phyloP scores from a whole-genome alignment of 1,140 invertebrate species.

The Neodiprion virginianus region DNA sequence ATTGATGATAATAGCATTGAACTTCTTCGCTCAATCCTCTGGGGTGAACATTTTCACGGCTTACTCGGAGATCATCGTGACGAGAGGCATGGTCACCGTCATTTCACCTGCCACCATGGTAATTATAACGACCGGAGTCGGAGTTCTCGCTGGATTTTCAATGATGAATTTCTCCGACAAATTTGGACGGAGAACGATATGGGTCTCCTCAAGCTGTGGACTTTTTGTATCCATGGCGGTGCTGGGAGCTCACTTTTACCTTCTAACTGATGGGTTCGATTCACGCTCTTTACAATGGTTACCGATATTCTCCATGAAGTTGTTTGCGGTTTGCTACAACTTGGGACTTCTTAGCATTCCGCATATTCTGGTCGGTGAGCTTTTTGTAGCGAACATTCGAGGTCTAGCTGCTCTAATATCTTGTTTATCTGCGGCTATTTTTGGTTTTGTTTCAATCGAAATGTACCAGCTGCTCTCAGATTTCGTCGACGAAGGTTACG shows the following conservation, averaged over 20 bases:
- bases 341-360: slow-evolving; percentile 38
- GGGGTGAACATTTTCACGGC: slow-evolving; percentile 43
- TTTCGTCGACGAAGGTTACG: slow-evolving; percentile 47
- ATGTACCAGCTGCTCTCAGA: slow-evolving; percentile 38
- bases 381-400: slow-evolving; percentile 49
- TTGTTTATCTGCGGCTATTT: slow-evolving; percentile 34
- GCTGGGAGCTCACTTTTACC: slow-evolving; percentile 37
- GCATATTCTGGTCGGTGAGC: slow-evolving; percentile 47
- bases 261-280: slow-evolving; percentile 21
- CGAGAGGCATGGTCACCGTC: slow-evolving; percentile 34
- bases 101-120: slow-evolving; percentile 40
- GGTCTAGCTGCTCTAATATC: slow-evolving; percentile 43
- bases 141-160: slow-evolving; percentile 31
- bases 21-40: slow-evolving; percentile 33
- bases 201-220: slow-evolving; percentile 34
- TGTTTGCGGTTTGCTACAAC: slow-evolving; percentile 38
- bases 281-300: slow-evolving; percentile 34
- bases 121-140: slow-evolving; percentile 37
- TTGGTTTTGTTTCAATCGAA: slow-evolving; percentile 42
- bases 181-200: slow-evolving; percentile 39
- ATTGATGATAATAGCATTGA: not conserved
- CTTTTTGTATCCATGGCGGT: slow-evolving; percentile 33
- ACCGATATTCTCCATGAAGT: slow-evolving; percentile 38
- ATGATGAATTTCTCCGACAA: slow-evolving; percentile 37
- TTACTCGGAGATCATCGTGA: slow-evolving; percentile 47